Evolutionary conservation across 1,140 invertebrate species (phyloP).

Genomic region (Arion vulgaris): DNA sequence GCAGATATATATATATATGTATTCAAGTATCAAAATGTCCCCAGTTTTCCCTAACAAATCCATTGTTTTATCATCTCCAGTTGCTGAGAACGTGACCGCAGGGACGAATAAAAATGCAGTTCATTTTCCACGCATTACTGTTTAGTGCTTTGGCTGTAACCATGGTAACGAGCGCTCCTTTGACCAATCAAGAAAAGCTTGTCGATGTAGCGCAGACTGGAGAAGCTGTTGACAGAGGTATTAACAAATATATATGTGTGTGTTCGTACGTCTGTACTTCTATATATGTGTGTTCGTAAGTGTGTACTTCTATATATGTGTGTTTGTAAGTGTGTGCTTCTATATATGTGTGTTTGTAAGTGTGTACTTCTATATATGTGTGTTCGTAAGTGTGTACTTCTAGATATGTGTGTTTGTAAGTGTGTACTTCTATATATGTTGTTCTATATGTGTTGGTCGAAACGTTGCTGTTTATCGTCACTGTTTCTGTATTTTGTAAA

Average conservation of each 20-base stretch:
- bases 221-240: conserved; percentile 18
- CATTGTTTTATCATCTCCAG: too few species aligned
- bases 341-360: not conserved
- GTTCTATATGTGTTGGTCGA: not conserved
- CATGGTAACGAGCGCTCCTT: conserved; percentile 11
- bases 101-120: not conserved
- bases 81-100: not conserved
- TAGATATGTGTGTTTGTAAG: not conserved
- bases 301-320: not conserved
- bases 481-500: too few species aligned
- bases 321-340: too few species aligned
- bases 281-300: not conserved
- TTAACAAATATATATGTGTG: not conserved
- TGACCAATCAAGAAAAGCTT: conserved; percentile 15
- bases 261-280: not conserved
- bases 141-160: conserved; percentile 3
- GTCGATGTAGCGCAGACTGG: not conserved
- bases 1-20: too few species aligned
- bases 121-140: not conserved
- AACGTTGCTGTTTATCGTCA: too few species aligned
- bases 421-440: too few species aligned
- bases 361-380: not conserved
- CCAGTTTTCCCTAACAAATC: too few species aligned
- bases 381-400: not conserved
- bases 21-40: too few species aligned